Percentiles rank a stretch among this genome's conserved stretches.
Conservation (phyloP, 2,888 invertebrate species). For the Agonopterix subpropinquella region DNA sequence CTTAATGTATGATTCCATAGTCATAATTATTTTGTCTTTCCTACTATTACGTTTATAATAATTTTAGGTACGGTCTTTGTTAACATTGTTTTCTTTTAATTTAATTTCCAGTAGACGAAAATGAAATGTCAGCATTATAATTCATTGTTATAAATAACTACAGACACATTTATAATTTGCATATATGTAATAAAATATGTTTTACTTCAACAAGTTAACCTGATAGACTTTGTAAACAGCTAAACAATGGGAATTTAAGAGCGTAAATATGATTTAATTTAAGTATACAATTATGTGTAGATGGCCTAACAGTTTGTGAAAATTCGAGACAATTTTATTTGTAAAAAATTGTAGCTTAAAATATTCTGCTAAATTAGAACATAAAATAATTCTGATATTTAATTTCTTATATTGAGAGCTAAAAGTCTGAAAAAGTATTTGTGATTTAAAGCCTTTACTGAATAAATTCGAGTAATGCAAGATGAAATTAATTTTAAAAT, state of each 20-base stretch:
- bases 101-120: too few species aligned
- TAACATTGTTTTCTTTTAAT: too few species aligned
- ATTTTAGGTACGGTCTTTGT: too few species aligned
- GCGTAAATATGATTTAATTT: constrained; percentile 31
- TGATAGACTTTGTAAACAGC: constrained; percentile 67
- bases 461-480: constrained; percentile 18
- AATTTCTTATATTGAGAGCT: too few species aligned
- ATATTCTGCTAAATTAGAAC: too few species aligned
- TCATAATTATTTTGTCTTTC: too few species aligned
- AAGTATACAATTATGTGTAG: constrained; percentile 24
- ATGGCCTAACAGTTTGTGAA: constrained; percentile 2
- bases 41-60: too few species aligned
- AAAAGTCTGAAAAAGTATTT: background rate
- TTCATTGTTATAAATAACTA: constrained; percentile 18
- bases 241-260: constrained; percentile 49
- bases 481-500: constrained; percentile 5
- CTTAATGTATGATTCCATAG: too few species aligned
- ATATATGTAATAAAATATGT: constrained; percentile 63
- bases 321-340: constrained; percentile 7
- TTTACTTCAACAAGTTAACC: constrained; percentile 52
- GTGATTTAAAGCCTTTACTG: constrained; percentile 7
- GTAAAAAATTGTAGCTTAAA: too few species aligned
- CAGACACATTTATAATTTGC: constrained; percentile 33
- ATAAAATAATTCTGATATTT: too few species aligned
- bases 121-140: too few species aligned